Evolutionary conservation across 1,140 invertebrate species (phyloP).

Genomic region (Drosophila sulfurigaster): DNA sequence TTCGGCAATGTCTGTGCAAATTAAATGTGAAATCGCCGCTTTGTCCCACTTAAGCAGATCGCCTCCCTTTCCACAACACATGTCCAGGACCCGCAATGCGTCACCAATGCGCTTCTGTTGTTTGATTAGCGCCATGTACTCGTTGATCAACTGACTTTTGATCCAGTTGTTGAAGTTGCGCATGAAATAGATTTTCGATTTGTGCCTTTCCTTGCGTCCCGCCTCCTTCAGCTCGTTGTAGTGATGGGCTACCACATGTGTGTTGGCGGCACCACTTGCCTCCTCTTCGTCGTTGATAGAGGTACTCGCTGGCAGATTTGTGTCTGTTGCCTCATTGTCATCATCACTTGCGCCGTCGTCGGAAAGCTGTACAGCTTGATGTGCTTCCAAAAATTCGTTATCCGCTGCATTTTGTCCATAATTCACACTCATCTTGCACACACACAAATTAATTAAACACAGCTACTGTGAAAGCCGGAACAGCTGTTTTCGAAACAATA

Average conservation of each 20-base stretch:
- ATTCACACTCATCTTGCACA: constrained; percentile 60
- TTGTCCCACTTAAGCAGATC: constrained; percentile 98
- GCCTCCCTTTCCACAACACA: constrained; percentile 98
- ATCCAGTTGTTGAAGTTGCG: constrained; percentile 99
- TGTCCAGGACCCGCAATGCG: constrained; percentile 89
- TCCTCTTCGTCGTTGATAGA: background rate
- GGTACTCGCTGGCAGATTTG: too few relatives aligned
- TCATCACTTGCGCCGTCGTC: constrained; percentile 63
- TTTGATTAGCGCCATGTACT: constrained; percentile 89
- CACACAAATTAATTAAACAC: constrained; percentile 12
- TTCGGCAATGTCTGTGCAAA: constrained; percentile 97
- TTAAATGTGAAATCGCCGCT: constrained; percentile 92
- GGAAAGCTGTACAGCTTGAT: constrained; percentile 50
- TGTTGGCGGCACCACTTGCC: constrained; percentile 78
- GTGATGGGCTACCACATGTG: constrained; percentile 91
- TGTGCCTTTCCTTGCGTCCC: constrained; percentile 90
- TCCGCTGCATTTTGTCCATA: constrained; percentile 58
- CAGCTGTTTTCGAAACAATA: constrained; percentile 25
- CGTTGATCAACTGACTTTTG: constrained; percentile 95
- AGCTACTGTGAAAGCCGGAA: constrained; percentile 25
- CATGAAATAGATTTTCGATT: constrained; percentile 96
- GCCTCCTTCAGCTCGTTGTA: constrained; percentile 94
- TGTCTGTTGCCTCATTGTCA: background rate
- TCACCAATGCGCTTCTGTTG: constrained; percentile 87
- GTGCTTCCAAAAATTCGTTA: constrained; percentile 37